These are phyloP conservation scores for Tapera naevia DNA, from an alignment of 2,797 vertebrate species.

Conservation along the genomic window DNA sequence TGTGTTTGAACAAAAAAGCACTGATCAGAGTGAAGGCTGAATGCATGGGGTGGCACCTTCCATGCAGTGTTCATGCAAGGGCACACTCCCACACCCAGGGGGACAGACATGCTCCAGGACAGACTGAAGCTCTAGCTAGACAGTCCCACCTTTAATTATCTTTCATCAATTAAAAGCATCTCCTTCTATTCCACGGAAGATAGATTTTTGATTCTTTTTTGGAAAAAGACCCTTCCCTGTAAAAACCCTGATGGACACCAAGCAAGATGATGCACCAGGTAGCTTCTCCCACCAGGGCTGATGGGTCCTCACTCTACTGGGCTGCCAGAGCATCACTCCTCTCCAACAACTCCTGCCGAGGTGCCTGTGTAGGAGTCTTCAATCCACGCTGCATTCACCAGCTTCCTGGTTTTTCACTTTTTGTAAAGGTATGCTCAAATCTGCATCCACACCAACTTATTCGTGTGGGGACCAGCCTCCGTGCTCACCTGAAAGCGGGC, in stretches of 20 bases:
- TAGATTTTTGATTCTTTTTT: background rate
- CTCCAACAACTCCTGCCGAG: background rate
- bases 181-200: background rate
- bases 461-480: accelerated
- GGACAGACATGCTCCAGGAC: accelerated
- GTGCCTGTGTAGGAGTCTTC: accelerated
- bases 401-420: background rate
- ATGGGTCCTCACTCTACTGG: accelerated
- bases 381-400: background rate
- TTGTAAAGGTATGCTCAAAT: background rate
- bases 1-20: background rate
- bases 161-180: background rate
- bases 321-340: background rate
- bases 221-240: background rate
- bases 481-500: background rate
- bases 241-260: background rate
- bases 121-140: background rate
- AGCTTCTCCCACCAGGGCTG: accelerated
- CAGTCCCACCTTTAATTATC: background rate
- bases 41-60: background rate
- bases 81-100: background rate
- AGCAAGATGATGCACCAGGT: background rate
- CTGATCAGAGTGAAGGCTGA: background rate
- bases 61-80: accelerated
- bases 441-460: background rate